Evolutionary conservation across 2,113 vertebrate species (phyloP), one percentile per base, ranked within the genome.

Genomic region (Elaphurus davidianus): DNA sequence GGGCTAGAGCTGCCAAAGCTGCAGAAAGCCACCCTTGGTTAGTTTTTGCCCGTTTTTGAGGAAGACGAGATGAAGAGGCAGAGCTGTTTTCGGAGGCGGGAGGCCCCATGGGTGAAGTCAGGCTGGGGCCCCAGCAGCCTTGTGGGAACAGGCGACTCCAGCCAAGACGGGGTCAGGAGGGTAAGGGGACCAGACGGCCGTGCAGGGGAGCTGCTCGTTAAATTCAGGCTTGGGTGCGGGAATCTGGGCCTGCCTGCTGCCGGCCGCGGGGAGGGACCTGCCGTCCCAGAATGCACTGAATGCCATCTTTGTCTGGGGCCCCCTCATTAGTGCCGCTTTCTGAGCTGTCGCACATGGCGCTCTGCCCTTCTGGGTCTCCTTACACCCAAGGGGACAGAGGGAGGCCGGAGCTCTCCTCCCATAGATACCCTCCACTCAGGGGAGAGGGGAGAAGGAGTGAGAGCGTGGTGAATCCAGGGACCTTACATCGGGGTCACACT

Each of bases 401-500:
- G 21, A 21, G 76, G 85, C 52, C 2, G 1, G 21, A 27, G 47
- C 33, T 8, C 52, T 19, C 87, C 71, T 40, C 67, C 19, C n/a
- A 27, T 17, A 21, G 27, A 19, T 16, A 30, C 1, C 4, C 90
- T 47, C 23, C 11, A 15, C 43, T 55, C 15, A 14, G 33, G 28
- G 43, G 17, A 17, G 17, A 28, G 50, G 27, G 9, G 10, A 67
- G 64, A 36, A n/a, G 19, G 9, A 36, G 67, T 0, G 2, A n/a
- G 64, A 36, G n/a, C 19, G 0, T 25, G 14, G 71, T 7, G 71
- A 43, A 36, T 25, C 2, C 71, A 30, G 21, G 55, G 19, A 4
- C 8, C 45, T 55, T 10, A 36, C 0, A 0, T 33, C 1, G 0
- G 16, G 19, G 78, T n/a, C 12, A 3, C 11, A 8, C n/a, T 90